phyloP scores from a whole-genome alignment of 2,888 invertebrate species.

The Adelognathus sp. region DNA sequence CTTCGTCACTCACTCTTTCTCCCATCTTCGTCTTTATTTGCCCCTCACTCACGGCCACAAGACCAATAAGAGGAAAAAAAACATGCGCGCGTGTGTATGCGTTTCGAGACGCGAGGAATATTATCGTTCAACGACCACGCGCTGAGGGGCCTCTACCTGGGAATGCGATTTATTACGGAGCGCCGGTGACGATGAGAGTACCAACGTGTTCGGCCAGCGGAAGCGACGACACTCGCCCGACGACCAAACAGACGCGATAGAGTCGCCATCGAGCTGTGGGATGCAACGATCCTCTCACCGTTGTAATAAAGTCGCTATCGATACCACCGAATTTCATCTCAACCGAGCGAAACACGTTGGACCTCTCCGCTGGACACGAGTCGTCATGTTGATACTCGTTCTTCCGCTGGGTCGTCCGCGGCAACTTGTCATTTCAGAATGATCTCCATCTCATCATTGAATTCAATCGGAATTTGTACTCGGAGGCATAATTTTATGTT shows the following conservation, averaged over 20 bases:
- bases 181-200: constrained; percentile 43
- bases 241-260: constrained; percentile 8
- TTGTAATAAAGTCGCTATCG: constrained; percentile 18
- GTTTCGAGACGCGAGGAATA: constrained; percentile 50
- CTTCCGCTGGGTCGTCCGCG: no score
- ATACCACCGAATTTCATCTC: constrained; percentile 39
- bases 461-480: no score
- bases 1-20: constrained; percentile 43
- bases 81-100: background rate
- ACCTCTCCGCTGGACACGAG: background rate
- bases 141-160: constrained; percentile 63
- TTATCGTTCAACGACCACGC: constrained; percentile 64
- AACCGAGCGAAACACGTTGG: background rate
- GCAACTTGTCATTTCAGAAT: no score
- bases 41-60: constrained; percentile 33
- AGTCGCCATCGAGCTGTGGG: background rate
- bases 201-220: constrained; percentile 40
- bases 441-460: no score
- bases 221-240: constrained; percentile 30
- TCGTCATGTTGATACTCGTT: no score
- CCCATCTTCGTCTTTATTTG: constrained; percentile 9
- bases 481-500: no score
- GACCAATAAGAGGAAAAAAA: background rate
- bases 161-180: constrained; percentile 66
- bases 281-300: background rate